Percentiles rank a stretch among this genome's conserved stretches.
These are phyloP conservation scores for Synodontis membranacea DNA, from an alignment of 2,113 vertebrate species.

Conservation along the genomic window DNA sequence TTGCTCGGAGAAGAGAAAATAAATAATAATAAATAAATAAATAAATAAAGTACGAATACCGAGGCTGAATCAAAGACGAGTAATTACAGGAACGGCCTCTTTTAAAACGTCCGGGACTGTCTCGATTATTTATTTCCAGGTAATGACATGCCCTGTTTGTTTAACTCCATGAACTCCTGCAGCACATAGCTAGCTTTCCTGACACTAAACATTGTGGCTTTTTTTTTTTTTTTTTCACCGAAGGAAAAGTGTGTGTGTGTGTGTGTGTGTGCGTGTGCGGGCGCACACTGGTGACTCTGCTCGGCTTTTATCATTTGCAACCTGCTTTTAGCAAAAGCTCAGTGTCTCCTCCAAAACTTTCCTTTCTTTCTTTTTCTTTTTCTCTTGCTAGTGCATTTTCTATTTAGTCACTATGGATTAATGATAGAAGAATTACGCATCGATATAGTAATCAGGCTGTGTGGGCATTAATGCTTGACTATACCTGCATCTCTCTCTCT, in stretches of 20 bases:
- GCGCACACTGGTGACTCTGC: conserved; percentile 41
- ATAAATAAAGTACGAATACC: conserved; percentile 17
- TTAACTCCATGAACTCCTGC: conserved; percentile 26
- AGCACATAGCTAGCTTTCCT: conserved; percentile 43
- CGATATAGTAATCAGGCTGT: conserved; percentile 66
- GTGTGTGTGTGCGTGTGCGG: too few species aligned
- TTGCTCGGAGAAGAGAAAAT: conserved; percentile 55
- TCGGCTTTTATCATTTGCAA: conserved; percentile 48
- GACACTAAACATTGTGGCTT: conserved; percentile 42
- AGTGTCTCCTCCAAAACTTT: conserved; percentile 36
- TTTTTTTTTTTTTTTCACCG: too few species aligned
- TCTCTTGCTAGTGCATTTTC: conserved; percentile 47
- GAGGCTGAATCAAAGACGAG: conserved; percentile 11
- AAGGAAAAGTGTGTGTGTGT: conserved; percentile 14
- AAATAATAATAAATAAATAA: too few species aligned
- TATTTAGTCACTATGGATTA: conserved; percentile 66
- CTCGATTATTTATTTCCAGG: conserved; percentile 42
- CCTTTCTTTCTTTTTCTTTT: conserved; percentile 28
- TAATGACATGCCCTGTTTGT: conserved; percentile 25
- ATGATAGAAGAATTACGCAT: conserved; percentile 53
- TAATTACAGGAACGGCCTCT: conserved; percentile 56
- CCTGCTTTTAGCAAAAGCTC: conserved; percentile 49
- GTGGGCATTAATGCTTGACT: conserved; percentile 62
- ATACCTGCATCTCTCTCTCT: conserved; percentile 58
- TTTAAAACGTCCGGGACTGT: conserved; percentile 31